A percentile compares a stretch with the other conserved stretches of the same genome.
phyloP scores from a whole-genome alignment of 2,888 invertebrate genomes.

The Sarcophaga variegata region DNA sequence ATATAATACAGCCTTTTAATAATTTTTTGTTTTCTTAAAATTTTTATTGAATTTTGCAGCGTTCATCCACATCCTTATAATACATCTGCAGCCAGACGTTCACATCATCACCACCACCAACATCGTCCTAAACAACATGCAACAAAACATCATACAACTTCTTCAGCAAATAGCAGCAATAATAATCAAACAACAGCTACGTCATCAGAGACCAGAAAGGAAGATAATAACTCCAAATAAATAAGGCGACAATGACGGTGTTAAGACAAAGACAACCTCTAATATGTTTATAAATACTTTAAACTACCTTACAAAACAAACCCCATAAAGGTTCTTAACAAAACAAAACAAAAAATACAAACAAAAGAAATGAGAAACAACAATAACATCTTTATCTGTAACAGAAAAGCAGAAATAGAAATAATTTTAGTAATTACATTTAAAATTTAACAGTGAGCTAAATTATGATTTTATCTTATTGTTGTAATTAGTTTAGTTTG shows the following conservation, averaged over 20 bases:
- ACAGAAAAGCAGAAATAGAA: conserved; percentile 21
- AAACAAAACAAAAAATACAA: neutral
- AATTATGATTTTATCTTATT: conserved; percentile 45
- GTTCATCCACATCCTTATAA: conserved; percentile 82
- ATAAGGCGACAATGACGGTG: conserved; percentile 13
- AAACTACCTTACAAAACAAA: conserved; percentile 26
- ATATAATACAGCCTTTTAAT: too few species aligned
- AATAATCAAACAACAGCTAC: conserved; percentile 50
- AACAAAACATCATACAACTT: conserved; percentile 66
- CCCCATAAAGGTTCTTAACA: neutral
- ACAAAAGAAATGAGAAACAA: too few species aligned
- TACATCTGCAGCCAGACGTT: conserved; percentile 77
- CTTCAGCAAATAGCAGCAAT: conserved; percentile 28
- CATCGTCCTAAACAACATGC: conserved; percentile 78
- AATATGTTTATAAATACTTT: neutral
- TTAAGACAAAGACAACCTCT: conserved; percentile 16
- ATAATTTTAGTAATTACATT: conserved; percentile 38
- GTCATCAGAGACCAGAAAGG: conserved; percentile 35
- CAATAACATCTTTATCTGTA: neutral
- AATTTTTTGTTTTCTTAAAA: neutral
- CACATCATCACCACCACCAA: conserved; percentile 70
- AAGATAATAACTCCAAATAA: conserved; percentile 61
- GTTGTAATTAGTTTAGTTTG: conserved; percentile 54
- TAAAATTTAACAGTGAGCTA: conserved; percentile 34
- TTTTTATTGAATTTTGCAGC: conserved; percentile 73